Base-by-base conservation (phyloP, 2,797 vertebrate genomes). In the Semotilus atromaculatus region DNA sequence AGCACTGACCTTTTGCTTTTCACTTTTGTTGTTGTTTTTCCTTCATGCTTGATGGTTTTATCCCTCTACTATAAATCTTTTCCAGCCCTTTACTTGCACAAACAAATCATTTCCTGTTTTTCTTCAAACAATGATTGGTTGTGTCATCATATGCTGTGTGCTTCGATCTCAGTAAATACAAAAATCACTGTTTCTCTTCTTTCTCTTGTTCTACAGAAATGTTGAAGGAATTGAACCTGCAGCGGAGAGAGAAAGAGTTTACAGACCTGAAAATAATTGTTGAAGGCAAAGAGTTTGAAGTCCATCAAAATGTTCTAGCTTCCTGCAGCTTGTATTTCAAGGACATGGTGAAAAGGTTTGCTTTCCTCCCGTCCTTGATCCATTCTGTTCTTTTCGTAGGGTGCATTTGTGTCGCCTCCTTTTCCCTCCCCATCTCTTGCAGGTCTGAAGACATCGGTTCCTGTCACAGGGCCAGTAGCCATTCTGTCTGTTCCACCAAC, bases 271-370 rank as follows among this genome's bases (percentile, higher is more conserved):
- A 98, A 99, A 98, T 99, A 96, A 97, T 97, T 97, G 98, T 99
- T 98, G 98, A 99, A 97, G 98, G 98, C 97, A 99, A 97, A 99
- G 98, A 99, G 96, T 99, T 99, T 99, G 98, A 99, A 98, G 98
- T 99, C 97, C 98, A 99, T 97, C 98, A 99, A 99, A 99, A 99
- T 99, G 97, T 99, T 98, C 97, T 99, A 99, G 97, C 98, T 99
- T 99, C 98, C 97, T 99, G 98, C 98, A 99, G 98, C 97, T 99
- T 99, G 97, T 99, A 99, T 99, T 99, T 99, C 98, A 99, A 99
- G 98, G 98, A 99, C 96, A 97, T 99, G 98, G 99, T 99, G 96
- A 99, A 99, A 99, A 99, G 98, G 98, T 99, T 99, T 99, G 98
- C 98, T 97, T 98, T 96, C 95, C 85, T 90, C 90, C 91, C 91